phyloP scores from a whole-genome alignment of 1,140 invertebrate genomes.

The Drosophila pruinosa region DNA sequence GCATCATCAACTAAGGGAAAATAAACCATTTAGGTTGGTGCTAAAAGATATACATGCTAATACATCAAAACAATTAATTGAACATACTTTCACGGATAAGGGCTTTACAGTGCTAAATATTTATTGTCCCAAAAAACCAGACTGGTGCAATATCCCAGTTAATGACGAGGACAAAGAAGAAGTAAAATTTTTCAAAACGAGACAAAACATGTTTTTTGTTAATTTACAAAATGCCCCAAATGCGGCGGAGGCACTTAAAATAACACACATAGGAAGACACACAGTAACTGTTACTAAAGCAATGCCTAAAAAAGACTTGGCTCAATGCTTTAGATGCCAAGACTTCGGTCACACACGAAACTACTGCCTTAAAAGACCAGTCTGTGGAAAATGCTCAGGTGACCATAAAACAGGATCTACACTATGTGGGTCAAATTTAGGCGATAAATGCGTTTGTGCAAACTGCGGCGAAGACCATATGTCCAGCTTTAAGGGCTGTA shows the following conservation, averaged over 20 bases:
- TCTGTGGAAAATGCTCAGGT: conserved; percentile 17
- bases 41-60: conserved; percentile 22
- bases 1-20: conserved; percentile 24
- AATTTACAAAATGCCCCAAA: conserved; percentile 12
- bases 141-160: background rate
- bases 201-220: conserved; percentile 18
- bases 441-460: conserved; percentile 8
- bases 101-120: conserved; percentile 19
- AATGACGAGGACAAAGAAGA: background rate
- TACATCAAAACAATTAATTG: conserved; percentile 16
- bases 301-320: conserved; percentile 1
- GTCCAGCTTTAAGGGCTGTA: conserved; percentile 3
- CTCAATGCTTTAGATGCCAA: conserved; percentile 20
- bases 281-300: conserved; percentile 14
- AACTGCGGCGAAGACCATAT: conserved; percentile 20
- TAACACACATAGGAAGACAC: conserved; percentile 15
- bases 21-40: conserved; percentile 9
- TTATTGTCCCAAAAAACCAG: conserved; percentile 20
- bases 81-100: conserved; percentile 10
- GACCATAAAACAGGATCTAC: background rate
- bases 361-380: conserved; percentile 19
- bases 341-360: conserved; percentile 18
- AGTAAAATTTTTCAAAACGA: conserved; percentile 4
- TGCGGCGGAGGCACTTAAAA: conserved; percentile 6
- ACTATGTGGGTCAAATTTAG: background rate